Conservation (phyloP, 1,140 invertebrate genomes). For the Lerema accius region DNA sequence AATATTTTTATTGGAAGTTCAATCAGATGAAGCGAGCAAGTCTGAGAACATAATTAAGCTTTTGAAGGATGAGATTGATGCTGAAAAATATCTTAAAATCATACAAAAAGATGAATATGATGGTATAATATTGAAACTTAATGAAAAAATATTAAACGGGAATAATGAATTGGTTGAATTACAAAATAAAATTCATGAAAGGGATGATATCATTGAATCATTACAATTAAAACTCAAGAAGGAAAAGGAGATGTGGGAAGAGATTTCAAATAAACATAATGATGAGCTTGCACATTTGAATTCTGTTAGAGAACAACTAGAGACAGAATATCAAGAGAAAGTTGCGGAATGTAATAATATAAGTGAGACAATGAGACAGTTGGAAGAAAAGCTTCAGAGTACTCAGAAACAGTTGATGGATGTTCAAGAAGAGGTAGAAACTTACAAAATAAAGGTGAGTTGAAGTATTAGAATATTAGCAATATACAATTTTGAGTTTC, state of each 20-base stretch:
- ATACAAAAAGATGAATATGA: slow-evolving; percentile 70
- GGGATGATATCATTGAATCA: slow-evolving; percentile 64
- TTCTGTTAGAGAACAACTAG: slow-evolving; percentile 41
- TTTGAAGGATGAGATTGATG: slow-evolving; percentile 57
- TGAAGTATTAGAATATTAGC: no score
- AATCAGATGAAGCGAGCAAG: slow-evolving; percentile 64
- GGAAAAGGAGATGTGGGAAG: slow-evolving; percentile 59
- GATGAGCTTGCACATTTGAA: slow-evolving; percentile 52
- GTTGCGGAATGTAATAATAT: slow-evolving; percentile 41
- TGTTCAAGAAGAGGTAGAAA: slow-evolving; percentile 61
- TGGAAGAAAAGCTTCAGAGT: slow-evolving; percentile 56
- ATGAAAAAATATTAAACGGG: no score
- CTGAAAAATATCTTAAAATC: slow-evolving; percentile 54
- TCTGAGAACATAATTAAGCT: slow-evolving; percentile 57
- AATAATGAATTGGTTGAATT: no score
- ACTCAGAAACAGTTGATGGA: slow-evolving; percentile 62
- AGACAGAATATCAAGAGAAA: slow-evolving; percentile 31
- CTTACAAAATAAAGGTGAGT: slow-evolving; percentile 66
- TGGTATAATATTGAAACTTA: no score
- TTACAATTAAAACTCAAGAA: slow-evolving; percentile 57
- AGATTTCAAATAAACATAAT: slow-evolving; percentile 51
- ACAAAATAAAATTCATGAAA: no score
- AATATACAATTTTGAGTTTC: no score
- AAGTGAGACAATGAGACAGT: slow-evolving; percentile 51
- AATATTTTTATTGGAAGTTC: slow-evolving; percentile 57